These are phyloP conservation scores for Agrochola litura DNA, from an alignment of 2,888 invertebrate species.

Conservation along the genomic window DNA sequence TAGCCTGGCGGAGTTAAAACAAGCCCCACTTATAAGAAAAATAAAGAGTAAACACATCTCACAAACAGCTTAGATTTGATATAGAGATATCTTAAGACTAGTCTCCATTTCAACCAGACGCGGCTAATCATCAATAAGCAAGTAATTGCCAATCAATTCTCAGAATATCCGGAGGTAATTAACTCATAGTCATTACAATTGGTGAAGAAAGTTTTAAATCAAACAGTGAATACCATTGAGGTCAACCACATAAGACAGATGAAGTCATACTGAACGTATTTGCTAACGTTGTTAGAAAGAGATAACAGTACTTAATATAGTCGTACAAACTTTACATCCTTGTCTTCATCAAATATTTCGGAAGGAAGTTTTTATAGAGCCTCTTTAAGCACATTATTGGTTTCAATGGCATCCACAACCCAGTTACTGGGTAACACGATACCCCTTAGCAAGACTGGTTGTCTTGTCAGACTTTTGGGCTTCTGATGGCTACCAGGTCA, in stretches of 20 bases:
- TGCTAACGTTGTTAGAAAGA: conserved; percentile 31
- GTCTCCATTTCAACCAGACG: background rate
- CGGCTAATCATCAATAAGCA: background rate
- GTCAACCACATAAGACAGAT: conserved; percentile 36
- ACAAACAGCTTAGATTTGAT: background rate
- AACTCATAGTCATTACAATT: conserved; percentile 14
- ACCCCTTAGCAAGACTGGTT: too few relatives aligned
- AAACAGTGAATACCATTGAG: conserved; percentile 39
- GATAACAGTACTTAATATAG: conserved; percentile 4
- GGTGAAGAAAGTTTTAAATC: conserved; percentile 48
- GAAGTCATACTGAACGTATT: conserved; percentile 44
- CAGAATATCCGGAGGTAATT: conserved; percentile 15
- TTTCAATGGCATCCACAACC: too few relatives aligned
- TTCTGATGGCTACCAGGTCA: too few relatives aligned
- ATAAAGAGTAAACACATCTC: background rate
- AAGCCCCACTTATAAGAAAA: too few relatives aligned
- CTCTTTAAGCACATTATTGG: too few relatives aligned
- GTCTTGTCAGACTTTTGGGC: too few relatives aligned
- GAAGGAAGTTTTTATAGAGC: background rate
- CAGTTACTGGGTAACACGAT: too few relatives aligned
- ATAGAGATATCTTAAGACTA: background rate
- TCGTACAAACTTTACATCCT: background rate
- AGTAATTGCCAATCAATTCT: conserved; percentile 16
- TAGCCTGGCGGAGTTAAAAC: too few relatives aligned
- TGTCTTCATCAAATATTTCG: background rate